phyloP scores from a whole-genome alignment of 2,113 vertebrate genomes.

The Halichoerus grypus region DNA sequence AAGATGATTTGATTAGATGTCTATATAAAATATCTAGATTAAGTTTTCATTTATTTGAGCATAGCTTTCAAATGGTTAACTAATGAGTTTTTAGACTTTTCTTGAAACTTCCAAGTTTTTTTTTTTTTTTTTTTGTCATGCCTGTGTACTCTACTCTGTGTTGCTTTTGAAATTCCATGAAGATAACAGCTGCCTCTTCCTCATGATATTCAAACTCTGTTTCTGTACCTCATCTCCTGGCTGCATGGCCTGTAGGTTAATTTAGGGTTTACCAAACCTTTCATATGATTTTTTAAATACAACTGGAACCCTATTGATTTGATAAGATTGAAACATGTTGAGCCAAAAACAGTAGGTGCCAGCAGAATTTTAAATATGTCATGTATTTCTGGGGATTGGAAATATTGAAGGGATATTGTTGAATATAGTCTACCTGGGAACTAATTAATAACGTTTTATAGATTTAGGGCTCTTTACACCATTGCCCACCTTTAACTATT shows the following conservation, averaged over 20 bases:
- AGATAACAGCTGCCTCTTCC: not conserved
- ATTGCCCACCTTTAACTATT: not conserved
- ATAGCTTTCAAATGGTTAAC: not conserved
- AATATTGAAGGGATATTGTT: not conserved
- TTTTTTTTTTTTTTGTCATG: not conserved
- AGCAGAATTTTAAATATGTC: not conserved
- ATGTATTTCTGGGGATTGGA: not conserved
- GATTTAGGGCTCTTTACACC: not conserved
- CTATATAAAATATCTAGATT: not conserved
- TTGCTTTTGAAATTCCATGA: not conserved
- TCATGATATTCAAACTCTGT: not conserved
- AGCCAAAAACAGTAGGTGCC: not conserved
- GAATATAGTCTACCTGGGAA: not conserved
- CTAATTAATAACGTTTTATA: slow-evolving; percentile 11
- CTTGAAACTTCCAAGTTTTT: not conserved
- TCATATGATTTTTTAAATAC: not conserved
- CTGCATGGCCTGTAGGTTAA: not conserved
- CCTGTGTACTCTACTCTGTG: not conserved
- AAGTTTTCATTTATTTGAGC: not conserved
- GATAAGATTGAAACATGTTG: not conserved
- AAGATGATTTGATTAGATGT: not conserved
- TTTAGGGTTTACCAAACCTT: not conserved
- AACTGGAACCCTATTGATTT: not conserved
- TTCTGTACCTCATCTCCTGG: not conserved
- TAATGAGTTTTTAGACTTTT: not conserved